Base-by-base conservation (phyloP, 1,140 invertebrate genomes). In the Papilio polytes region DNA sequence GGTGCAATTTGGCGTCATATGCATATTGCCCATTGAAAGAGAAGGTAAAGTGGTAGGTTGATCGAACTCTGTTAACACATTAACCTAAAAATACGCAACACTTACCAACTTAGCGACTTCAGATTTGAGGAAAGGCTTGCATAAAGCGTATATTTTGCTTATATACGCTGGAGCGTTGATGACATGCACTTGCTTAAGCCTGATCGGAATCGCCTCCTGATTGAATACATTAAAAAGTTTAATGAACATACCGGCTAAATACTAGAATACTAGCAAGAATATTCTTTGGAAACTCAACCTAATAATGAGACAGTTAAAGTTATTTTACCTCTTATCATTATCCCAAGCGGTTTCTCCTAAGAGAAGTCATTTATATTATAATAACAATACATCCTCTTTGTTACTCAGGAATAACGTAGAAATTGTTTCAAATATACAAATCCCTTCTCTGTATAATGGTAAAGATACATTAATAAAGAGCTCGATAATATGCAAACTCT, bases 141-240 rank as follows among this genome's bases (percentile, higher is more conserved):
- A 90, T 13, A 97, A 88, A 46, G 91, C 93, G 66, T 96, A 94
- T 74, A 97, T 91, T 80, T 96, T 96, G 90, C 97, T 96, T 76
- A 97, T 94, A 86, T 96, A 96, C 12, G 95, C 90, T 2, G 96
- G 96, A 10, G 96, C 95, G 83, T 97, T 97, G 22, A 97, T 92
- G 81, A 97, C 95, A 91, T 98, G 97, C 76, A 98, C 96, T 82
- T 96, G 96, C 85, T 97, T 97, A 79, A 98, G 92, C 83, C 97
- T 96, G 20, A 97, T 88, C 0, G 97, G 97, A 86, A 97, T 97
- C 1, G 97, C 97, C 91, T 97, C 97, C 97, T 98, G 95, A 78
- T 95, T 96, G 83, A 31, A 82, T 22, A 76, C 4, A 26, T 56
- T 31, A 56, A 18, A 78, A 36, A 74, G 15, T 46, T 44, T 20